Evolutionary conservation across 2,797 vertebrate genomes (phyloP).

Genomic region (Accipiter badius): DNA sequence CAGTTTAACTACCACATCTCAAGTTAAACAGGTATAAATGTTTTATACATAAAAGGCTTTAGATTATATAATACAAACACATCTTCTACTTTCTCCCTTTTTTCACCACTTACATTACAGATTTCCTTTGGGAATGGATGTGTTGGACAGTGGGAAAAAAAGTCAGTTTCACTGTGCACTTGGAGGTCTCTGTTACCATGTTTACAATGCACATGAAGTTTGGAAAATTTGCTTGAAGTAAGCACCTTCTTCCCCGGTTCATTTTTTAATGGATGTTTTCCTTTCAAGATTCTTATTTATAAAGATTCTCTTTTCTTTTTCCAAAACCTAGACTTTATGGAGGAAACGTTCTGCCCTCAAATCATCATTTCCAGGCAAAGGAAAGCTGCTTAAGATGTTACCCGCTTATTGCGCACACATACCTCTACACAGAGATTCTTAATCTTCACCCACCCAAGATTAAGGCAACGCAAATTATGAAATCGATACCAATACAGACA

Average conservation of each 20-base stretch:
- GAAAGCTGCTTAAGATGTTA: slow-evolving; percentile 18
- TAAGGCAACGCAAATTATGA: slow-evolving; percentile 50
- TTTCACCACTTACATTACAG: background rate
- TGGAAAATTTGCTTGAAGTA: background rate
- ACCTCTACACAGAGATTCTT: slow-evolving; percentile 30
- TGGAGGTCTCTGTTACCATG: background rate
- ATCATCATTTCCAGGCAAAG: background rate
- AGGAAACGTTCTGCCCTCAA: slow-evolving; percentile 11
- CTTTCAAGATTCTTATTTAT: background rate
- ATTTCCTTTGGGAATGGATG: background rate
- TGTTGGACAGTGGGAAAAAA: background rate
- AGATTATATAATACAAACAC: background rate
- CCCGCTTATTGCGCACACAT: slow-evolving; percentile 68
- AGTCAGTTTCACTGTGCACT: background rate
- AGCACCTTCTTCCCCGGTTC: background rate
- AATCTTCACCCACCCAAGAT: slow-evolving; percentile 69
- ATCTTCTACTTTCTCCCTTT: background rate
- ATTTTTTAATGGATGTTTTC: background rate
- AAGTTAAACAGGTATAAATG: background rate
- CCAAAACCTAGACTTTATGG: background rate
- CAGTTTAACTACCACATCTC: background rate
- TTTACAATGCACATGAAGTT: background rate
- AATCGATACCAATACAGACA: slow-evolving; percentile 44
- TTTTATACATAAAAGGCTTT: background rate
- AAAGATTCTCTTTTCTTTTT: background rate